Evolutionary conservation across 2,797 vertebrate genomes (phyloP), one percentile per base, ranked within the genome.

Genomic region (Sebastes vulpes): DNA sequence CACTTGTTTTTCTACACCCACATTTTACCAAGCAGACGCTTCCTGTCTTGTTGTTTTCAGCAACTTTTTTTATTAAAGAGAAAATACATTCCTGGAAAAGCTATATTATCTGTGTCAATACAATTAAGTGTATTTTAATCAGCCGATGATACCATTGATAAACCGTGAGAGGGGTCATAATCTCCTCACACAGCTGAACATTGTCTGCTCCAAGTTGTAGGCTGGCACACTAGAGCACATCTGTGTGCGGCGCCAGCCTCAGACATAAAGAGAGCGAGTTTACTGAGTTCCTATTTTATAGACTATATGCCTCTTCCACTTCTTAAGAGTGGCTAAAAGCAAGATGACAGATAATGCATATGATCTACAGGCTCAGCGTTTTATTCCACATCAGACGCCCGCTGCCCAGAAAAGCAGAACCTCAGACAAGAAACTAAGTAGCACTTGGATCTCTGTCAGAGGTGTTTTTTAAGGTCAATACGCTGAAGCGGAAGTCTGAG

Each of bases 381-480:
- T 90, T 78, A 72, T 85, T 89, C 83, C 87, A 90, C 91, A 89
- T 91, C 88, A 94, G 83, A 91, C 72, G 31, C n/a, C 66, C 1
- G 12, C 82, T 84, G 73, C 72, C 82, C 86, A 91, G 76, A 91
- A 93, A 91, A 93, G 89, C 90, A 91, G 90, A 94, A 92, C 87
- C 79, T 86, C 85, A 88, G 75, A 89, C 85, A 69, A 87, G 81
- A 93, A 93, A 83, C 83, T 89, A 86, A 85, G 81, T 84, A 87
- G 65, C 81, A 72, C 91, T 94, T 92, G 85, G 83, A 92, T 87
- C 64, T 64, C 73, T 79, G 86, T 91, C 87, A 85, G 88, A 90
- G 86, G 88, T 89, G 90, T 92, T 92, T 91, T 94, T 89, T 92
- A 93, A 92, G 91, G 93, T 94, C 93, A 93, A 86, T 85, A 91